Conservation (phyloP, 2,113 vertebrate genomes). For the Uria lomvia region DNA sequence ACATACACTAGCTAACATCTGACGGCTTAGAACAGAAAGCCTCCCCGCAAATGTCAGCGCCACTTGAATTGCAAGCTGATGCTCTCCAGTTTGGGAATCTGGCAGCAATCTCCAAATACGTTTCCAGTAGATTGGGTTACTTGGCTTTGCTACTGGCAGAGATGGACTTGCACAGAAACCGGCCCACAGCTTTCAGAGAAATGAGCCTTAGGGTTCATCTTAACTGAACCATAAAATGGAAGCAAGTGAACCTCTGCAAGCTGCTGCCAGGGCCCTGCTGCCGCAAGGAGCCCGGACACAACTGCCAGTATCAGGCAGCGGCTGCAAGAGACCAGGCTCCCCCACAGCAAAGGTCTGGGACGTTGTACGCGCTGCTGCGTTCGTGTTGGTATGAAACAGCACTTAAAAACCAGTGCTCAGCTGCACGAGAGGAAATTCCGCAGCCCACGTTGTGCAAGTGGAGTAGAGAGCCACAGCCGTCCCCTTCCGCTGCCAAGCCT, state of each 20-base stretch:
- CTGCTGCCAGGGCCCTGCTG: neutral
- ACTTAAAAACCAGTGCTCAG: neutral
- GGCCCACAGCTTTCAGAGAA: neutral
- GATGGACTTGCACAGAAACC: neutral
- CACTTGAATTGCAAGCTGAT: conserved; percentile 1
- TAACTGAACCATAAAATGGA: neutral
- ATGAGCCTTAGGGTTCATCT: neutral
- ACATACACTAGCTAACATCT: conserved; percentile 48
- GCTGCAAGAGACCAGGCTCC: neutral
- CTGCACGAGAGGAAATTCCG: neutral
- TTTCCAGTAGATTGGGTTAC: neutral
- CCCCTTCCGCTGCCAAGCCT: neutral
- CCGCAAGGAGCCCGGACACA: rapidly evolving
- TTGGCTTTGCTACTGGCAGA: neutral
- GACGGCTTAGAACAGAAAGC: conserved; percentile 1
- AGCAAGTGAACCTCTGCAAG: neutral
- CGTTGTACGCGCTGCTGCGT: neutral
- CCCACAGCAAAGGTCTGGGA: neutral
- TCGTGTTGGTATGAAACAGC: neutral
- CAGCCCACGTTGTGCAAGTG: neutral
- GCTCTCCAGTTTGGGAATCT: conserved; percentile 20
- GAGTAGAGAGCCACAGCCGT: neutral
- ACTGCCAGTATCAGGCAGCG: neutral
- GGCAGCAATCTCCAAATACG: neutral
- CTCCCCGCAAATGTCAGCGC: neutral